Evolutionary conservation across 2,113 vertebrate species (phyloP).

Genomic region (Gorsachius goisagi): DNA sequence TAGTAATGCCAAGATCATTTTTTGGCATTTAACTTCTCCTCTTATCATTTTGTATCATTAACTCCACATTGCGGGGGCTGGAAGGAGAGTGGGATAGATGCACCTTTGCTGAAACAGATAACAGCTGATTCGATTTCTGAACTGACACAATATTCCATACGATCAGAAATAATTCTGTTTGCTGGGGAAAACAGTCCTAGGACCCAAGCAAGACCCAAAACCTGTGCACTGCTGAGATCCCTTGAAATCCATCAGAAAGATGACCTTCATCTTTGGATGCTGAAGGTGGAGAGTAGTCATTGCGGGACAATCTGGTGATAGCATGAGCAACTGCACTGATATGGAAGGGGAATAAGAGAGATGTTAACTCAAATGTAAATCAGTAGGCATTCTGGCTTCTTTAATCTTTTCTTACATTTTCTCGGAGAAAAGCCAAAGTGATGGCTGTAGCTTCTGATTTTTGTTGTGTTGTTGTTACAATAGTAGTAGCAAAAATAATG

Average conservation of each 20-base stretch:
- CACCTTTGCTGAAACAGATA: background rate
- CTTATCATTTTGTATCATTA: background rate
- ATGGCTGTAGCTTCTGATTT: background rate
- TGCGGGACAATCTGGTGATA: background rate
- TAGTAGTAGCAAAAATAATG: too few species aligned
- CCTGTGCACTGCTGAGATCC: background rate
- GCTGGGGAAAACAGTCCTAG: background rate
- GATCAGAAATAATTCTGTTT: background rate
- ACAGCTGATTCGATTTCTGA: background rate
- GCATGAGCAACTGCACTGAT: background rate
- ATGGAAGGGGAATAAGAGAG: background rate
- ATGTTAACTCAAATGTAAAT: background rate
- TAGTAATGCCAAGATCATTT: background rate
- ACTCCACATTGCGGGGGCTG: rapidly evolving
- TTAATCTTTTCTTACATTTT: background rate
- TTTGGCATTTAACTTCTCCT: background rate
- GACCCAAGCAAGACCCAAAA: background rate
- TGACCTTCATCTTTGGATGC: background rate
- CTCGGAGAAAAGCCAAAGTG: background rate
- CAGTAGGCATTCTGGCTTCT: background rate
- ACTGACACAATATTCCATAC: background rate
- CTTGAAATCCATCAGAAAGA: background rate
- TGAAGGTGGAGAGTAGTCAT: background rate
- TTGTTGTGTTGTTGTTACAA: background rate
- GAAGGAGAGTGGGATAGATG: background rate